Percentiles rank a stretch among this genome's conserved stretches.
Conservation (phyloP, 2,888 invertebrate species). For the Catocala nupta region DNA sequence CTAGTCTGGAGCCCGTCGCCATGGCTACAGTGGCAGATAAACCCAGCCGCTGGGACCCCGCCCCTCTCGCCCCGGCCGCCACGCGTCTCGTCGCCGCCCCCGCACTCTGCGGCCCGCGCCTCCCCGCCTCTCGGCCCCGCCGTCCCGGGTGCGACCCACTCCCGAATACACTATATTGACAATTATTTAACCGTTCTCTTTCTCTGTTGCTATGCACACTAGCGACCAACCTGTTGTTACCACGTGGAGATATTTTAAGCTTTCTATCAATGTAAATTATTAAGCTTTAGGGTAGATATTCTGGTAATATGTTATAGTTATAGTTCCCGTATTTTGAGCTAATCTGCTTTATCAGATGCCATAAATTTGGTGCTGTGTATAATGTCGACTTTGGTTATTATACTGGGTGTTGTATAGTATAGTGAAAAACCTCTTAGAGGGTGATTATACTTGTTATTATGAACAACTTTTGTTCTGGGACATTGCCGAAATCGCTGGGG, state of each 20-base stretch:
- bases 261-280: background rate
- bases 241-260: slow-evolving; percentile 44
- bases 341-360: no score
- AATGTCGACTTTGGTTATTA: no score
- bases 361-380: no score
- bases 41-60: slow-evolving; percentile 54
- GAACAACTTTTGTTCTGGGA: no score
- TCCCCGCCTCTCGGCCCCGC: slow-evolving; percentile 32
- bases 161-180: slow-evolving; percentile 36
- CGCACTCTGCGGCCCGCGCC: slow-evolving; percentile 23
- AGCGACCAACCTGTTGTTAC: slow-evolving; percentile 64
- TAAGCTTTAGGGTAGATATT: background rate
- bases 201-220: slow-evolving; percentile 48
- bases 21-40: slow-evolving; percentile 78
- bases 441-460: no score
- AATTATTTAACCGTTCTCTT: slow-evolving; percentile 41
- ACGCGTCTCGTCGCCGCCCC: slow-evolving; percentile 27
- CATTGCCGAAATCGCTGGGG: no score
- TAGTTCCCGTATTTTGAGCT: no score
- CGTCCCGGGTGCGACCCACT: slow-evolving; percentile 45
- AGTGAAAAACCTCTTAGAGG: no score
- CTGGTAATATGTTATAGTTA: no score
- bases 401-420: no score
- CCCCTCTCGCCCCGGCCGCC: slow-evolving; percentile 44
- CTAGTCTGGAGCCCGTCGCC: slow-evolving; percentile 77